Evolutionary conservation across 2,888 invertebrate genomes (phyloP), one percentile per base, ranked within the genome.

Genomic region (Lasioglossum vierecki): DNA sequence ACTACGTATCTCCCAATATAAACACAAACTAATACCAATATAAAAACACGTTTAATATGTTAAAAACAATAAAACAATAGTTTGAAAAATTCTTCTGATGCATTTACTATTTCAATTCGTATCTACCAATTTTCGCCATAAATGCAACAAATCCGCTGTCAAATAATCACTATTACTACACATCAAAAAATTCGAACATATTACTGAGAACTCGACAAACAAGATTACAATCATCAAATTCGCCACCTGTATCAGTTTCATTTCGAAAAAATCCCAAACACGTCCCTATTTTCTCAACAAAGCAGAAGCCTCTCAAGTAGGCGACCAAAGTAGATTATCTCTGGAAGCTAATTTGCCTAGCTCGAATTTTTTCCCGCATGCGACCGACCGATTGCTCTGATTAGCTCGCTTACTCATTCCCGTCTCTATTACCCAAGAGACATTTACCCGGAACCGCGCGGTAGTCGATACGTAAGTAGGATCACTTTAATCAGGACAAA

Each of bases 381-480:
- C n/a, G n/a, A 57, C 57, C 57, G n/a, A n/a, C 57, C 57, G 57
- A 57, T 57, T 57, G 57, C 57, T 44, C 79, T 71, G 70, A 60
- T 15, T 60, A 22, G 39, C 35, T 76, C 60, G 71, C 4, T 72
- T 41, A 30, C 35, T 46, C n/a, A 41, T 49, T 39, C n/a, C 9
- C 60, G 41, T 70, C 26, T 26, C 71, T 66, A 57, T 72, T 80
- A 72, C 41, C 57, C 53, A 63, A 26, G 44, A 30, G 63, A 44
- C 53, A 71, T 53, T 73, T 66, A 81, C 83, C 82, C 73, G 81
- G 76, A 83, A 76, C 66, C 22, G 44, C 22, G 18, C 49, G 13
- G 66, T n/a, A 57, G 66, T 44, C 79, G 35, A 44, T 68, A 72
- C 76, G 72, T 76, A 83, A 83, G 41, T 22, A 26, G 2, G 53